Percentiles rank a stretch among this genome's conserved stretches.
Evolutionary conservation across 2,797 vertebrate genomes (phyloP).

Genomic region (Champsocephalus gunnari): DNA sequence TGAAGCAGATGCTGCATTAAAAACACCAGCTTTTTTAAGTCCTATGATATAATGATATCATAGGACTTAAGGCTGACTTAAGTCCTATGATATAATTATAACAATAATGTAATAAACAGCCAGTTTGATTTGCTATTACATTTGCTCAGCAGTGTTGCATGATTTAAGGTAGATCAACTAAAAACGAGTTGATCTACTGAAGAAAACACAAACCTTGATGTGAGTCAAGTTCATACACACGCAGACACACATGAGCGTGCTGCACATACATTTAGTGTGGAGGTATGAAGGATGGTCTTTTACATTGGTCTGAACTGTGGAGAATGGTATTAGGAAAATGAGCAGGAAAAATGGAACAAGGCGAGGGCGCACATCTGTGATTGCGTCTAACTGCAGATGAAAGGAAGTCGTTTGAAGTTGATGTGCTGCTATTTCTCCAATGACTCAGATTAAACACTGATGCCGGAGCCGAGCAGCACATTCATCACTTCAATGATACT

Average conservation of each 20-base stretch:
- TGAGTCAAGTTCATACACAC: not conserved
- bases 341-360: slow-evolving; percentile 43
- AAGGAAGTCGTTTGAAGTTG: slow-evolving; percentile 77
- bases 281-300: slow-evolving; percentile 24
- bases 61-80: not conserved
- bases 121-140: not conserved
- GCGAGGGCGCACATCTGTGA: slow-evolving; percentile 61
- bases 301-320: slow-evolving; percentile 5
- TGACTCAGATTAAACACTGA: slow-evolving; percentile 81
- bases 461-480: slow-evolving; percentile 66
- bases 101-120: not conserved
- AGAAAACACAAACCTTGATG: slow-evolving; percentile 3
- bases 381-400: slow-evolving; percentile 70
- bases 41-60: not conserved
- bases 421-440: slow-evolving; percentile 76
- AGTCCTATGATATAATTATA: not conserved
- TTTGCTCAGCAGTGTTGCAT: not conserved
- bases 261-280: not conserved
- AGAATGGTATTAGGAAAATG: slow-evolving; percentile 36
- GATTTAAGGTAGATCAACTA: slow-evolving; percentile 6
- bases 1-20: not conserved
- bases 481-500: slow-evolving; percentile 79
- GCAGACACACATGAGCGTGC: not conserved
- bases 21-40: not conserved
- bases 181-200: slow-evolving; percentile 5